Evolutionary conservation across 2,797 vertebrate genomes (phyloP), one percentile per base, ranked within the genome.

Genomic region (Rhabdomys pumilio): DNA sequence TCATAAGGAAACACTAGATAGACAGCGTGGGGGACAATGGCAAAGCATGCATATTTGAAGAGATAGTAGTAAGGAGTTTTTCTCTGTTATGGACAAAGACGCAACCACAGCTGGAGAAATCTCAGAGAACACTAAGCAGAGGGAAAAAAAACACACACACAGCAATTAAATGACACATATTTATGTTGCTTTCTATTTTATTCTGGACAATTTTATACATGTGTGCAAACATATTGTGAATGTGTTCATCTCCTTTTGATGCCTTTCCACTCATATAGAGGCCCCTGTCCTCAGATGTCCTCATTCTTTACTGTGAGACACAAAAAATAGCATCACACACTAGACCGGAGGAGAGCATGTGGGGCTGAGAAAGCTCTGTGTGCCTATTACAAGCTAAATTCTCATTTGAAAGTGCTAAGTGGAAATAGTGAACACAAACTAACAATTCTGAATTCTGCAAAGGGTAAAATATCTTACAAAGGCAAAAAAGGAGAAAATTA

Each of bases 221-320:
- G 26, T 2, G 3, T 31, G 3, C 59, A 34, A 34, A 47, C 31
- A 8, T 6, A 12, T 20, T 63, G 9, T 47, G 38, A 84, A 29
- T 26, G n/a, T 61, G 4, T 17, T 44, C 8, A 31, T 41, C 22
- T 9, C 20, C 38, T 20, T 26, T 31, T 6, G 1, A 44, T 2
- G 3, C 10, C n/a, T 2, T 19, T 26, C 4, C 41, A 31, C 17
- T 22, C 26, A 31, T 7, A 3, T 0, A 1, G 29, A 13, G 8
- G 7, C 41, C 17, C 1, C 4, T 65, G 15, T 20, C 10, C 29
- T 84, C 13, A 14, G 29, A 15, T 34, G 59, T 9, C 7, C 2
- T 12, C 13, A 20, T 84, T 11, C 4, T 34, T 13, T 29, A 19
- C 41, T 47, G 59, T 65, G 47, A 47, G 1, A 65, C 26, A 41